phyloP scores from a whole-genome alignment of 2,113 vertebrate species.

The Phodopus roborovskii region DNA sequence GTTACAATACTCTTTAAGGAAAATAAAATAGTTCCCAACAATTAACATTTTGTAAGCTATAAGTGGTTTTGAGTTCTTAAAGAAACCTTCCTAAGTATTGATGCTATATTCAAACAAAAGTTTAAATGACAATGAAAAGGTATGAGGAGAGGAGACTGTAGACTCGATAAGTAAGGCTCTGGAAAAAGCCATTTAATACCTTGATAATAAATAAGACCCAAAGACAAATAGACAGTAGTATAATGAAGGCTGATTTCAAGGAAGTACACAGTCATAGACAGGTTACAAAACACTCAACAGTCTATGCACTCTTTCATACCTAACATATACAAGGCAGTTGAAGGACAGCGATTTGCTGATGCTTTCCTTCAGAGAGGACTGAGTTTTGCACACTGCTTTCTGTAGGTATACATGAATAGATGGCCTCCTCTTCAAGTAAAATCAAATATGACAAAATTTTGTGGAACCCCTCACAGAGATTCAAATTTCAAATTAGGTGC shows the following conservation, averaged over 20 bases:
- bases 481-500: neutral
- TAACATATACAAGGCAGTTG: neutral
- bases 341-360: neutral
- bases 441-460: neutral
- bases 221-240: neutral
- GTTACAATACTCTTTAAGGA: slow-evolving; percentile 19
- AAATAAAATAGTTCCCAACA: slow-evolving; percentile 7
- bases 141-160: neutral
- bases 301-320: neutral
- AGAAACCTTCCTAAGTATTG: neutral
- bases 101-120: slow-evolving; percentile 8
- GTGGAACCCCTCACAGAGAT: neutral
- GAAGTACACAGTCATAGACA: neutral
- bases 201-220: neutral
- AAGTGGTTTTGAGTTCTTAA: slow-evolving; percentile 23
- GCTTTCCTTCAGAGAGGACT: neutral
- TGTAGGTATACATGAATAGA: neutral
- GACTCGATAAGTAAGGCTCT: neutral
- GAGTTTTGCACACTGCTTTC: neutral
- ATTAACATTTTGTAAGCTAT: slow-evolving; percentile 19
- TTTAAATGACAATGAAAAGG: neutral
- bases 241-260: neutral
- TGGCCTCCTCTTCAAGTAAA: neutral
- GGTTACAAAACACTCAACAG: neutral
- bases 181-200: neutral